Base-by-base conservation (phyloP, 2,113 vertebrate species). In the Rhinolophus sinicus region DNA sequence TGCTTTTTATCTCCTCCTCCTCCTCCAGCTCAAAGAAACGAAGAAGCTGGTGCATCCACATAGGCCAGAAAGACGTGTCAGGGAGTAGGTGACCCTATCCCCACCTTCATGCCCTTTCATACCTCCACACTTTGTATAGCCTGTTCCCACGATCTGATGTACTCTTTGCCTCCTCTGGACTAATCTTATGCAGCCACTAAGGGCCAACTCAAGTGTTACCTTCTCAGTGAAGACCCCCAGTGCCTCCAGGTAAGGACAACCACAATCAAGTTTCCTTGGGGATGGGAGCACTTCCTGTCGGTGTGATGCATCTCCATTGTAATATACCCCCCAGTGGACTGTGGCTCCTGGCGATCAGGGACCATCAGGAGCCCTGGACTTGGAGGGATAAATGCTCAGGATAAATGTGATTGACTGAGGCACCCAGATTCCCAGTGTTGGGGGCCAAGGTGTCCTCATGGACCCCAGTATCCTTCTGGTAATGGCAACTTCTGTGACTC, bases 271-370 rank as follows among this genome's bases (percentile, higher is more conserved):
- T 22, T 54, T 60, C 69, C 50, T 30, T 0, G 18, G 30, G 33
- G 72, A 24, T 2, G 2, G 60, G 33, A n/a, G 30, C 47, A 12
- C 33, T 58, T 64, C 76, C 52, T 75, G 26, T 4, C 15, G n/a
- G 54, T 24, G 6, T 6, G 1, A 7, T 1, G 13, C 6, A 1
- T 9, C 15, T 65, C 28, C 40, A 0, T 22, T 9, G 16, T 26
- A 9, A n/a, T 18, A 73, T 30, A 26, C 33, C 28, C 76, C 38
- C 30, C 2, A 1, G 2, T 3, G 30, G 14, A 15, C 64, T 2
- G 1, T 22, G 60, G 19, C 24, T 10, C 24, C 76, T 30, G 33
- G 38, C 54, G 83, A 62, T 56, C 2, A 16, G 76, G 73, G 35
- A 15, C 38, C 11, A 4, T 15, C 11, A 26, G 28, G n/a, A 22